Evolutionary conservation across 2,113 vertebrate genomes (phyloP).

Genomic region (Coryphaenoides rupestris): DNA sequence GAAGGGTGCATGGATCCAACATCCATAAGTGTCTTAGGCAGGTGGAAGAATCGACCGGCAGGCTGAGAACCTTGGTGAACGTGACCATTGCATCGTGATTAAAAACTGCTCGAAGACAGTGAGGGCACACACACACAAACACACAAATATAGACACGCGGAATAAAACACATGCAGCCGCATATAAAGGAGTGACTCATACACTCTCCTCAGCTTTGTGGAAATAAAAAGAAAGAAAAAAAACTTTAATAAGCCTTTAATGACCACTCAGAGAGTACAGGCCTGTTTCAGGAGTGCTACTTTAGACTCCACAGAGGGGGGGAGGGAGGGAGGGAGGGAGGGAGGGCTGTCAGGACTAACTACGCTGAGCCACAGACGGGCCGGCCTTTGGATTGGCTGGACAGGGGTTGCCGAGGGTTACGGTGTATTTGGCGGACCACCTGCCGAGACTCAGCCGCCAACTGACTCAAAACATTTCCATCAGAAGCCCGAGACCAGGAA

Average conservation of each 20-base stretch:
- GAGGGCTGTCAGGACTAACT: conserved; percentile 90
- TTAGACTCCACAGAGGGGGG: conserved; percentile 24
- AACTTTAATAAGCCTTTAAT: conserved; percentile 83
- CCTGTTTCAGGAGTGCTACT: conserved; percentile 72
- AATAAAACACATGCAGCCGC: background rate
- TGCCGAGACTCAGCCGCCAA: conserved; percentile 92
- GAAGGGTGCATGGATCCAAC: background rate
- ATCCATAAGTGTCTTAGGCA: background rate
- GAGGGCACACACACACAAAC: background rate
- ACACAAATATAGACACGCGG: conserved; percentile 8
- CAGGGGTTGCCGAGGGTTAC: conserved; percentile 91
- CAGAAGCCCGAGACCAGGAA: conserved; percentile 85
- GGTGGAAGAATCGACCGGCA: too few species aligned
- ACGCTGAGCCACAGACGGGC: conserved; percentile 62
- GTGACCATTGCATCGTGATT: too few species aligned
- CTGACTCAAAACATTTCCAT: conserved; percentile 98
- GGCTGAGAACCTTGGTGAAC: too few species aligned
- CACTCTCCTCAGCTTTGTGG: background rate
- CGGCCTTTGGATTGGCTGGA: conserved; percentile 75
- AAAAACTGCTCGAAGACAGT: too few species aligned
- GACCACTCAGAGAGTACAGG: conserved; percentile 70
- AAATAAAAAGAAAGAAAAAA: conserved; percentile 21
- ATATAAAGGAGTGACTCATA: conserved; percentile 7
- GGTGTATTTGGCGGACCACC: conserved; percentile 98
- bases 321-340: too few species aligned